Percentiles rank a stretch among this genome's conserved stretches.
Evolutionary conservation across 2,888 invertebrate species (phyloP).

Genomic region (Sphaeridia pumilis): DNA sequence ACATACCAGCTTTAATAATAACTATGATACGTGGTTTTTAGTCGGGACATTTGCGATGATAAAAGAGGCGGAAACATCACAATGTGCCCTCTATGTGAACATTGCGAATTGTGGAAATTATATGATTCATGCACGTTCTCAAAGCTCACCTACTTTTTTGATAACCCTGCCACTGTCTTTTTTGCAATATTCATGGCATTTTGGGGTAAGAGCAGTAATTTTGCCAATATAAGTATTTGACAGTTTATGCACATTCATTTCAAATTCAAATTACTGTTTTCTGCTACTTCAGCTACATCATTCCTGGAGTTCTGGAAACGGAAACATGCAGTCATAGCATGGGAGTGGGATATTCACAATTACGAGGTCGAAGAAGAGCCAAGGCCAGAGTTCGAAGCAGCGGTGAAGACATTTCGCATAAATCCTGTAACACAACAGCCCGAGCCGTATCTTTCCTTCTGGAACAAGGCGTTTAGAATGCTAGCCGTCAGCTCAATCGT

Average conservation of each 20-base stretch:
- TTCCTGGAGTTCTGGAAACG: constrained; percentile 94
- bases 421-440: constrained; percentile 85
- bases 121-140: constrained; percentile 82
- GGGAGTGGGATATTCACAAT: constrained; percentile 92
- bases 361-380: constrained; percentile 82
- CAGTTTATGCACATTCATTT: background rate
- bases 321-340: constrained; percentile 77
- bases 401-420: constrained; percentile 69
- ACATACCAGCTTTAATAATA: background rate
- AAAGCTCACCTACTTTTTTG: constrained; percentile 81
- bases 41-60: constrained; percentile 66
- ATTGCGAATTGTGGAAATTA: constrained; percentile 72
- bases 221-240: too few species aligned
- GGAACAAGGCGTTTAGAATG: constrained; percentile 56
- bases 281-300: constrained; percentile 55
- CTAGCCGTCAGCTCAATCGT: constrained; percentile 33
- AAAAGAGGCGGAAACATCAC: constrained; percentile 64
- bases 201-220: constrained; percentile 61
- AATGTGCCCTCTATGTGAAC: constrained; percentile 86
- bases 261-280: too few species aligned
- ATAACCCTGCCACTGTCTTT: constrained; percentile 87
- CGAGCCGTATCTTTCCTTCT: constrained; percentile 65
- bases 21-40: too few species aligned
- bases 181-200: constrained; percentile 94
- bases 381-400: constrained; percentile 82